Conservation (phyloP, 2,888 invertebrate species). For the Hypercompe scribonia region DNA sequence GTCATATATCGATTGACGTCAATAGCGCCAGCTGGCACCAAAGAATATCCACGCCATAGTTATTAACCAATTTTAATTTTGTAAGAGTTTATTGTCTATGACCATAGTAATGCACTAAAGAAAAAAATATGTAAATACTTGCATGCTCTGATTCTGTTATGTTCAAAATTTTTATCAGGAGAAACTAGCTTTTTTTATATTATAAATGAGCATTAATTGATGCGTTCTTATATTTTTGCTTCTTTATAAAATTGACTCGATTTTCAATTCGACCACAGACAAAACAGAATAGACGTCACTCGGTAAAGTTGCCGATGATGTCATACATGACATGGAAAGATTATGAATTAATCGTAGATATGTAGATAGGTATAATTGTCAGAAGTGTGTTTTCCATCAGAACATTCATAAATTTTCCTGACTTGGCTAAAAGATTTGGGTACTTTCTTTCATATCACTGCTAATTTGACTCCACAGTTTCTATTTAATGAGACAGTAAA, state of each 20-base stretch:
- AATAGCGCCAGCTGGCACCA: too few relatives aligned
- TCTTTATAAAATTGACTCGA: background rate
- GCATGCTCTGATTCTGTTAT: background rate
- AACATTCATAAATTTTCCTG: background rate
- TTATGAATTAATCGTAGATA: slow-evolving; percentile 17
- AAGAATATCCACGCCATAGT: too few relatives aligned
- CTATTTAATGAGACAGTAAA: too few relatives aligned
- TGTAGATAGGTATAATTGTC: background rate
- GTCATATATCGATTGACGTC: too few relatives aligned
- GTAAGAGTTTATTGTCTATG: background rate
- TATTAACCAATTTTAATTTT: too few relatives aligned
- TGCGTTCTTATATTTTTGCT: background rate
- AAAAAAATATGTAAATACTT: background rate
- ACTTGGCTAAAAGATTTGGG: too few relatives aligned
- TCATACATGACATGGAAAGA: slow-evolving; percentile 58
- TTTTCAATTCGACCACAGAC: slow-evolving; percentile 33
- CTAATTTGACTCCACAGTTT: too few relatives aligned
- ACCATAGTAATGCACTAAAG: background rate
- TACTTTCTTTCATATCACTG: too few relatives aligned
- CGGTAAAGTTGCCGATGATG: slow-evolving; percentile 56
- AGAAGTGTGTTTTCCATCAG: background rate
- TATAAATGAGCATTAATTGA: too few relatives aligned
- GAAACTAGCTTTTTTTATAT: too few relatives aligned
- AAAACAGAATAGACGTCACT: slow-evolving; percentile 43
- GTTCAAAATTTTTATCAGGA: background rate